Evolutionary conservation across 2,888 invertebrate species (phyloP), one percentile per base, ranked within the genome.

Genomic region (Calliphora vomitoria): DNA sequence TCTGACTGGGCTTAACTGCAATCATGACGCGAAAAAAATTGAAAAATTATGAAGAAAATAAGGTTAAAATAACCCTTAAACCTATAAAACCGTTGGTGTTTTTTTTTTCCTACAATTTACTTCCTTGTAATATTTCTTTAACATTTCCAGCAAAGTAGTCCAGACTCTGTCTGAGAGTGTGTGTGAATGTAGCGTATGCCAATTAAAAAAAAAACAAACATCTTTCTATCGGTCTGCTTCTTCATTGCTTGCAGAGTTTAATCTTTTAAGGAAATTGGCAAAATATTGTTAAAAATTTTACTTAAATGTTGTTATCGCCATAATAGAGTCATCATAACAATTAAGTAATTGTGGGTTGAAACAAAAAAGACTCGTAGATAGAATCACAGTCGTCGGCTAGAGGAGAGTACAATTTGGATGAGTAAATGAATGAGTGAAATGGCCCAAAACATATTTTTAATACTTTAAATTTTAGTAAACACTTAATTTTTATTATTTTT

Each of bases 281-380:
- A 75, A 66, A 76, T 86, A 60, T 66, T 71, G 53, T 83, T 71
- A 47, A 72, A 53, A 72, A 64, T 79, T 71, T 69, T 75, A 78
- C 68, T 72, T 76, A 68, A 80, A 62, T 75, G 88, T 89, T 91
- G 91, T 92, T 92, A 93, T 92, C 91, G 92, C 89, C 92, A 91
- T 91, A 92, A 93, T 91, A 90, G 91, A 92, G 91, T 91, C 92
- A 90, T 92, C 92, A 90, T 91, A 92, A 92, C 90, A 92, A 92
- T 93, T 92, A 82, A 74, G 47, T 55, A 91, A 93, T 92, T 91
- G 92, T 88, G 92, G 90, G 41, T 75, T 74, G 18, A 84, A 84
- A 75, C 38, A 69, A 74, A 55, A 11, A 50, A 69, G 8, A 60
- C 18, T 0, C 53, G 35, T 3, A 71, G 20, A 10, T 20, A 62